Evolutionary conservation across 2,113 vertebrate species (phyloP).

Genomic region (Orientallactaga bullata): DNA sequence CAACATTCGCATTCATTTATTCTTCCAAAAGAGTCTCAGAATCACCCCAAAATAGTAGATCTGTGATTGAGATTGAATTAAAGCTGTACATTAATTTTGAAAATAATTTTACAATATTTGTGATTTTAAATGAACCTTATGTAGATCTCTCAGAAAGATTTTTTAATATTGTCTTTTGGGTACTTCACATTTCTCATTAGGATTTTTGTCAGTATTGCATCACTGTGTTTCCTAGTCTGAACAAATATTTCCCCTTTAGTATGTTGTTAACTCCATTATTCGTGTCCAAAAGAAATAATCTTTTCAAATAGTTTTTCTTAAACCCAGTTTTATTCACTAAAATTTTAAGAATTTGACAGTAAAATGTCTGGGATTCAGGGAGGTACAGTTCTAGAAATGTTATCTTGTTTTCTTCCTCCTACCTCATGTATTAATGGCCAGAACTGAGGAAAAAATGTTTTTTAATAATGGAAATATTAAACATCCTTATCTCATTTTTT

Average conservation of each 20-base stretch:
- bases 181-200: background rate
- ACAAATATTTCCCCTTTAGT: background rate
- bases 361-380: background rate
- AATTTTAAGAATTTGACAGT: background rate
- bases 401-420: background rate
- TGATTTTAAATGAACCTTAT: background rate
- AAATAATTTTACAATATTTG: conserved; percentile 27
- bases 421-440: background rate
- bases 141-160: background rate
- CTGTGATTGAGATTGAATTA: background rate
- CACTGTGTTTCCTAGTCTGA: background rate
- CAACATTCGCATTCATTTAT: background rate
- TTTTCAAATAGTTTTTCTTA: background rate
- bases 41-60: background rate
- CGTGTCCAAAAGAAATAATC: background rate
- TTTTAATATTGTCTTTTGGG: background rate
- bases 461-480: background rate
- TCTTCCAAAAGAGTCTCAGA: background rate
- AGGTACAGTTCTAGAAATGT: background rate
- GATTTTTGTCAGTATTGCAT: background rate
- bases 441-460: conserved; percentile 38
- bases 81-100: background rate
- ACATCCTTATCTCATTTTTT: background rate
- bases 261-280: background rate
- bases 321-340: background rate